Evolutionary conservation across 2,113 vertebrate genomes (phyloP).

Genomic region (Thomomys bottae): DNA sequence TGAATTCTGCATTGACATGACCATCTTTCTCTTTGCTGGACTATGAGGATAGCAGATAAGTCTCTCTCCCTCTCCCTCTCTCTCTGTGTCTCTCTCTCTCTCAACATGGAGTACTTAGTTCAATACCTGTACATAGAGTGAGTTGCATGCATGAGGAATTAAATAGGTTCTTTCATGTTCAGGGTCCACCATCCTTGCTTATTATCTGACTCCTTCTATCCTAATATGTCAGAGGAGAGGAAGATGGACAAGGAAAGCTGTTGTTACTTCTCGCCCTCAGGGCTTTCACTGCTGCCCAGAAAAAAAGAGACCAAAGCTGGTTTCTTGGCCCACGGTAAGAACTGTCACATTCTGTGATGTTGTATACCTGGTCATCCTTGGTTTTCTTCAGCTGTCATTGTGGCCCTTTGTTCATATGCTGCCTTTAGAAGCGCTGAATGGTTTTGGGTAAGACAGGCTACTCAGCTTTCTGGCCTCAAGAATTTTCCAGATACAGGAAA

Average conservation of each 20-base stretch:
- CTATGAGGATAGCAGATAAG: background rate
- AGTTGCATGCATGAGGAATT: background rate
- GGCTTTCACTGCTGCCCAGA: background rate
- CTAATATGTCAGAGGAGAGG: background rate
- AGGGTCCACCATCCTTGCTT: fast-evolving
- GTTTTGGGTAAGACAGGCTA: background rate
- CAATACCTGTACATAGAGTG: fast-evolving
- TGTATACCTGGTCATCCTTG: background rate
- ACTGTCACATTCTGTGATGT: background rate
- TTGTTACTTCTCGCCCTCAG: background rate
- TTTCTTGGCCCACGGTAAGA: background rate
- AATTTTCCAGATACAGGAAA: background rate
- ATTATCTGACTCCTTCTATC: background rate
- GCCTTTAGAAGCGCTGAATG: background rate
- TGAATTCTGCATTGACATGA: fast-evolving
- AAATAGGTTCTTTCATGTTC: background rate
- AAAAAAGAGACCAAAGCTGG: too few species aligned
- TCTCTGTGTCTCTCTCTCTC: too few species aligned
- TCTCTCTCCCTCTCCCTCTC: too few species aligned
- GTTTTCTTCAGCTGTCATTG: background rate
- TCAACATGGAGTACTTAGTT: too few species aligned
- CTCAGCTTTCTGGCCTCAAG: background rate
- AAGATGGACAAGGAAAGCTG: background rate
- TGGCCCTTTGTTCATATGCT: background rate
- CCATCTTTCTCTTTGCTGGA: background rate